These are phyloP conservation scores for Antheraea yamamai DNA, from an alignment of 2,888 invertebrate genomes.

Conservation along the genomic window DNA sequence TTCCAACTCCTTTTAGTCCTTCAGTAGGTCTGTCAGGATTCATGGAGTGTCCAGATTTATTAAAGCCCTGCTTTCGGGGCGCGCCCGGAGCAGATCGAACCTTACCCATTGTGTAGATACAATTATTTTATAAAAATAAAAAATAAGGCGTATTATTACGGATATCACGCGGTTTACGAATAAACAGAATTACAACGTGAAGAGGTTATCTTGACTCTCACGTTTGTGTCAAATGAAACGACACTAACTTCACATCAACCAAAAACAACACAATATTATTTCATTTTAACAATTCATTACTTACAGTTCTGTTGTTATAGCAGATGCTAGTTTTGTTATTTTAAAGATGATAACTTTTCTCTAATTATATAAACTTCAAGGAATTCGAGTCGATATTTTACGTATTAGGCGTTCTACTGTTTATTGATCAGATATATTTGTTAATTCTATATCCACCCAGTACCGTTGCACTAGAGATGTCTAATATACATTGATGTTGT, in stretches of 20 bases:
- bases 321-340: neutral
- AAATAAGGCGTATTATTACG: slow-evolving; percentile 17
- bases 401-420: neutral
- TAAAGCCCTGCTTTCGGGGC: slow-evolving; percentile 92
- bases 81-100: slow-evolving; percentile 86
- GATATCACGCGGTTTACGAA: slow-evolving; percentile 25
- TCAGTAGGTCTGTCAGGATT: slow-evolving; percentile 93
- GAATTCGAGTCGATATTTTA: neutral
- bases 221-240: slow-evolving; percentile 31
- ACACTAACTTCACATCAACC: slow-evolving; percentile 19
- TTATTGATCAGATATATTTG: neutral
- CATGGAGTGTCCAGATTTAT: slow-evolving; percentile 95
- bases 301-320: slow-evolving; percentile 4
- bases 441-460: too few species aligned
- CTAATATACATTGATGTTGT: too few species aligned
- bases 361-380: neutral
- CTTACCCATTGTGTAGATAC: slow-evolving; percentile 85
- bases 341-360: neutral
- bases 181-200: neutral
- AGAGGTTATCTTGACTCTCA: slow-evolving; percentile 10
- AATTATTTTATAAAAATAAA: slow-evolving; percentile 18
- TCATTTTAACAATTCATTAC: neutral
- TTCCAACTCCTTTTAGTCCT: slow-evolving; percentile 91
- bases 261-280: slow-evolving; percentile 14
- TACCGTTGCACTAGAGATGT: too few species aligned